Evolutionary conservation across 2,797 vertebrate genomes (phyloP), one percentile per base, ranked within the genome.

Genomic region (Gymnoscopelus microlampas): DNA sequence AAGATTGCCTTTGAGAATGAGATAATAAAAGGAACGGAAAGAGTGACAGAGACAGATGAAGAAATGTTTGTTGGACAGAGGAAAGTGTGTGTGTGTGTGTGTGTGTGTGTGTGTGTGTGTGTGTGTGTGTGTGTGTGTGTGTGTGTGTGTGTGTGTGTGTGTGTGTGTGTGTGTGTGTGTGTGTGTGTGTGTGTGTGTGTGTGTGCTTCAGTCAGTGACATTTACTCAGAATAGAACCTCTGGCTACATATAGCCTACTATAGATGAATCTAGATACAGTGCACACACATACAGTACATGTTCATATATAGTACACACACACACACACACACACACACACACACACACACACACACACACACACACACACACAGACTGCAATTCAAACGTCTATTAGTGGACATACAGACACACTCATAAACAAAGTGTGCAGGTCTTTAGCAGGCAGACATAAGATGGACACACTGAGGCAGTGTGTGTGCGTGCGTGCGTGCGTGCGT

Each of bases 31-130:
- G 39, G 39, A 44, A 44, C 39, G 50, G 50, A 14, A 13, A 19
- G 5, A 58, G 57, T 65, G 78, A 62, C 12, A 2, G 55, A 61
- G 32, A 51, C 35, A 63, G 61, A 75, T 68, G 15, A 51, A 51
- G 50, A 51, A 51, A 51, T 51, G 50, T 5, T 51, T 13, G 50
- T n/a, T 13, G 50, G 13, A 15, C 14, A n/a, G 50, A 14, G n/a
- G 12, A 12, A 12, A 51, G 49, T 4, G 49, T 12, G 14, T 51
- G 49, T 51, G 49, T 51, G 49, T 51, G 49, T 51, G 49, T 51
- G 49, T 51, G 49, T 51, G 49, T 51, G 49, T 50, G 49, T 50
- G 49, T 50, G 49, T 50, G 49, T 50, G 49, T 50, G 49, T 50
- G 49, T 50, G 49, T 50, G 49, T 13, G 49, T 50, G 49, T 13